Base-by-base conservation (phyloP, 2,113 vertebrate species). In the Melanocharis versteri region DNA sequence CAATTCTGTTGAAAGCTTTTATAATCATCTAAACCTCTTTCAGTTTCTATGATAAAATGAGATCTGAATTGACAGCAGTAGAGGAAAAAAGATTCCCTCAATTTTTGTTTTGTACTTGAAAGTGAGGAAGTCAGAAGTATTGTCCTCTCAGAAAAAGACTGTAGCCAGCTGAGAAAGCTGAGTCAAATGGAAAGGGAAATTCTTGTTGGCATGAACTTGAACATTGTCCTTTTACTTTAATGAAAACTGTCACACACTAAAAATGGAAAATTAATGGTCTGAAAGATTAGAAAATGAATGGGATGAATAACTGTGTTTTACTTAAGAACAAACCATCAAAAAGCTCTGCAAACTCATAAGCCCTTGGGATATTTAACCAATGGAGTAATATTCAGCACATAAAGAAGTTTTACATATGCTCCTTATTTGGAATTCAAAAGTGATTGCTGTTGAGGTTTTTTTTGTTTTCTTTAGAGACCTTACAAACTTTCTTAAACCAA, bases 1-100 rank as follows among this genome's bases (percentile, higher is more conserved):
- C 26, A 88, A 69, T 92, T 90, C 62, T 71, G 33, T 68, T 92
- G 61, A 94, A 95, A 80, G 66, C 47, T 83, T 96, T 92, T 80
- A 71, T 48, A 89, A 83, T 39, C 61, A 45, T 76, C 45, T 53
- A 78, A 87, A 80, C 24, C 37, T 48, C 87, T 72, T 95, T 75
- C 39, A 20, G 30, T 83, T 94, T 92, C 81, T 45, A 20, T 39
- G 48, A 89, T 31, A 76, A 88, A 95, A 71, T 42, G 50, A 90
- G 57, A 87, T 60, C 60, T 64, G 70, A 93, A 92, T 82, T 60
- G 61, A 83, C 35, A 87, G 45, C 23, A 58, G 23, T 7, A 77
- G 17, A 15, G 8, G 15, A 51, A 56, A 42, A 84, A 92, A 37
- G 5, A 54, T 44, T 72, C 35, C 44, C 26, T 93, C 48, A 28